These are phyloP conservation scores for Propithecus perrieri DNA, from an alignment of 2,797 vertebrate species.

Conservation along the genomic window DNA sequence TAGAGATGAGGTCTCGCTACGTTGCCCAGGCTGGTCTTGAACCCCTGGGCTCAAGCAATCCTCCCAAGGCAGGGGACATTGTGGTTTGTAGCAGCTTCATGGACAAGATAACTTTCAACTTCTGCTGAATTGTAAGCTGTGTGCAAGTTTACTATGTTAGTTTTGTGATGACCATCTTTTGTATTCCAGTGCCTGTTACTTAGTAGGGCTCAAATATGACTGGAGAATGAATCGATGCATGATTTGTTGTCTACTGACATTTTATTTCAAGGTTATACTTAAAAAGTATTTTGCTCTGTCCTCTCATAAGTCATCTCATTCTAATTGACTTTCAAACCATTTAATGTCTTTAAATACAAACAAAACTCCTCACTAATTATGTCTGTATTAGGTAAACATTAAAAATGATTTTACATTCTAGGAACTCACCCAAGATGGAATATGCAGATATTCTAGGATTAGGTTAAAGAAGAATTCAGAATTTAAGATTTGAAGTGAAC, in stretches of 20 bases:
- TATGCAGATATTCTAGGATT: background rate
- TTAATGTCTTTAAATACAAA: background rate
- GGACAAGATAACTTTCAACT: background rate
- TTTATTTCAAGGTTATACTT: background rate
- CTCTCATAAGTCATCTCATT: background rate
- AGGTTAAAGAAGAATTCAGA: background rate
- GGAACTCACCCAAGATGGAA: background rate
- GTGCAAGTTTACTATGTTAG: background rate
- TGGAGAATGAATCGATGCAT: background rate
- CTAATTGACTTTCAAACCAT: conserved; percentile 13
- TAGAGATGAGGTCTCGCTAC: no score
- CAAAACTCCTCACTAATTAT: background rate
- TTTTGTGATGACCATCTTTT: background rate
- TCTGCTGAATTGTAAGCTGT: background rate
- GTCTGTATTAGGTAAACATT: background rate
- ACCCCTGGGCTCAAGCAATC: no score
- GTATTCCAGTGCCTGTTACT: background rate
- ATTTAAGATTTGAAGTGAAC: conserved; percentile 7
- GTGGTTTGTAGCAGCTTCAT: background rate
- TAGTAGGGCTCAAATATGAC: background rate
- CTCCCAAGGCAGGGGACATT: background rate
- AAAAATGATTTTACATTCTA: background rate
- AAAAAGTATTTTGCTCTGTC: background rate
- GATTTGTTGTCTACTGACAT: background rate
- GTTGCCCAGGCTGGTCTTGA: no score